Base-by-base conservation (phyloP, 1,140 invertebrate species). In the Contarinia nasturtii region DNA sequence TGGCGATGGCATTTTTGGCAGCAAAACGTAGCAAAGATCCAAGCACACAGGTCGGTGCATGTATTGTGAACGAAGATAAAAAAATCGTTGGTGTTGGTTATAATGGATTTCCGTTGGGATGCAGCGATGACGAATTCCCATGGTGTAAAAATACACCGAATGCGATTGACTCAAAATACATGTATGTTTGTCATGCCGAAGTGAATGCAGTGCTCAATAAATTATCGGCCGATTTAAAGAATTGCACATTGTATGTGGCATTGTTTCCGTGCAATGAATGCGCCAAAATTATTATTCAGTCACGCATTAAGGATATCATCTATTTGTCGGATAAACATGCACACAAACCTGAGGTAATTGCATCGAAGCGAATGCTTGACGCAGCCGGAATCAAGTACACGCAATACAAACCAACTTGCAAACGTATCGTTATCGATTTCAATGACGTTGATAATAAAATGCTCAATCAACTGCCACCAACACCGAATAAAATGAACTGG, bases 141-240 rank as follows among this genome's bases (percentile, higher is more conserved):
- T 98, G 93, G 93, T 64, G 60, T 1, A 88, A 80, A 58, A 56
- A 68, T 38, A 60, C 61, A 17, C 34, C 65, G 18, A 59, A 74
- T 56, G 54, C 61, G 33, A 61, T 86, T 44, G 70, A 88, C 33
- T 80, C 70, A 15, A 96, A 96, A 70, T 78, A 79, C 65, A 63
- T 83, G 20, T 95, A 91, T 72, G 93, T 97, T 1, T 95, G 91
- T 53, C 93, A 98, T 69, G 93, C 94, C 27, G 94, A 98, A 70
- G 72, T 94, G 63, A 98, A 98, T 72, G 92, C 94, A 11, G 87
- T 98, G 49, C 54, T 96, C 1, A 97, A 97, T 59, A 91, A 84
- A 62, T 95, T 90, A 60, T 69, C 72, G 2, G 66, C 73, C 0
- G 75, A 83, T 67, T 63, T 93, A 0, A 77, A 77, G 54, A 73